Conservation (phyloP, 2,113 vertebrate genomes). For the Rhipidura dahli region DNA sequence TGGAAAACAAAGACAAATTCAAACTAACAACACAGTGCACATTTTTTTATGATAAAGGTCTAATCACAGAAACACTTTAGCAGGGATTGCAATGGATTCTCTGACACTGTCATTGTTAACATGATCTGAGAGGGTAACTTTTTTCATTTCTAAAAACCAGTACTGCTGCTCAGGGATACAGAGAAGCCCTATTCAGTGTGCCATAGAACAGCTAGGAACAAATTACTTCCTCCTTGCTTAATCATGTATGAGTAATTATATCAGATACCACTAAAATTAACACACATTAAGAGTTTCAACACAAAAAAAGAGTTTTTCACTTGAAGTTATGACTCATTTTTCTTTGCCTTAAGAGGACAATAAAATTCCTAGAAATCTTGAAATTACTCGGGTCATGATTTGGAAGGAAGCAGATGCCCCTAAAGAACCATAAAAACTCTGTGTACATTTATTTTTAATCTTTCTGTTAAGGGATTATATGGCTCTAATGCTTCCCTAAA, state of each 20-base stretch:
- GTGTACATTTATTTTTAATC: neutral
- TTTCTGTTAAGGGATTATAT: neutral
- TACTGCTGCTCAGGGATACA: neutral
- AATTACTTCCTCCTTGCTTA: neutral
- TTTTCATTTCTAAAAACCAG: neutral
- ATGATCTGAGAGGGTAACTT: neutral
- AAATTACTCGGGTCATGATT: neutral
- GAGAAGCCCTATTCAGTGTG: neutral
- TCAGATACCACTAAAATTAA: neutral
- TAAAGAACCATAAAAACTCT: neutral
- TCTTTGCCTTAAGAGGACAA: neutral
- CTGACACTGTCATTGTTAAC: neutral
- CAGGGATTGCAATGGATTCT: neutral
- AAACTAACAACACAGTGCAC: accelerated
- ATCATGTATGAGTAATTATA: neutral
- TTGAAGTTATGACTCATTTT: neutral
- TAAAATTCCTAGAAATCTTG: neutral
- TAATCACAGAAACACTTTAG: neutral
- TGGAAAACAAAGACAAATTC: neutral
- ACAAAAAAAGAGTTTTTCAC: neutral
- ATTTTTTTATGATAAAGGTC: neutral
- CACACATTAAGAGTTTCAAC: neutral
- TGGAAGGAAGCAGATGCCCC: neutral
- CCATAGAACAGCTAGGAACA: neutral
- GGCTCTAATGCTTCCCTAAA: neutral